Evolutionary conservation across 2,797 vertebrate genomes (phyloP), one percentile per base, ranked within the genome.

Genomic region (Rhabdomys pumilio): DNA sequence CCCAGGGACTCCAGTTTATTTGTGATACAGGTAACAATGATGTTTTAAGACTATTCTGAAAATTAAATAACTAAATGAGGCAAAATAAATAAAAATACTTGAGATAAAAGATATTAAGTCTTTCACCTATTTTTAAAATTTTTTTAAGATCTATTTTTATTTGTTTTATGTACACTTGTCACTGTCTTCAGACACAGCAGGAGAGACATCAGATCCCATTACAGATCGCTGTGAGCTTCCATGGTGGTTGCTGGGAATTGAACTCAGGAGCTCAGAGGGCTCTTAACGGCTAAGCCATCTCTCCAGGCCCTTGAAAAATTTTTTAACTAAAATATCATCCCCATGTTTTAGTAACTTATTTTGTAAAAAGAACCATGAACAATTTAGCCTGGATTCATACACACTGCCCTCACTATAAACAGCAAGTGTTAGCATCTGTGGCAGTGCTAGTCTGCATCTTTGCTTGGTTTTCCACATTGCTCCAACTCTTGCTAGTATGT

Each of bases 11-110:
- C 15, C 57, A 89, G 22, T 72, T 86, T 41, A 65, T 41, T 47
- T 82, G 55, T 75, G 47, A 96, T 94, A 89, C 34, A 85, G 76
- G 38, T 85, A 80, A 72, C 29, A 91, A 73, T 69, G 83, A 91
- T 20, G 65, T 89, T 44, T 61, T 57, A n/a, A 89, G 15, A 55
- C 13, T 81, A 53, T 86, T 93, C 61, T 90, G 61, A 90, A 96
- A 90, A 85, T 47, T 81, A 96, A 95, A 90, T 83, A 90, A 85
- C 47, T 84, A 95, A 95, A 88, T 83, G 57, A 95, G 79, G 57
- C 10, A 77, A 89, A 50, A 89, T 55, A 41, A 50, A 85, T 34
- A 50, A 88, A 96, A 94, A 94, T 72, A 12, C 22, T 47, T 77
- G 75, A 26, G 38, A 86, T 4, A 77, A 93, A 34, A 92, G 89